phyloP scores from a whole-genome alignment of 1,140 invertebrate species.

The Drusus annulatus region DNA sequence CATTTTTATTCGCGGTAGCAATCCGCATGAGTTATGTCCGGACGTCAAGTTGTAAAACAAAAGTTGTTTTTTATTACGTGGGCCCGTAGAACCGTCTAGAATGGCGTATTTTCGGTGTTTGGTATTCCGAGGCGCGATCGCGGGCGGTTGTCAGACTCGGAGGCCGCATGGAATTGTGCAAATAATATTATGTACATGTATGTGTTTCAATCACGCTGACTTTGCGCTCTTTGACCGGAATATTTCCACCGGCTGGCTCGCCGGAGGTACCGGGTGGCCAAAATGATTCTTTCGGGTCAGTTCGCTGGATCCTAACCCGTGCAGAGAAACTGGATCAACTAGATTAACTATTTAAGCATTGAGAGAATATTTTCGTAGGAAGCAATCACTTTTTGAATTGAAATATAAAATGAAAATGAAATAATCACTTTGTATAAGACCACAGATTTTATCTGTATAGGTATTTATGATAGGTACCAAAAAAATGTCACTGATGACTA shows the following conservation, averaged over 20 bases:
- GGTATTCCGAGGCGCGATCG: background rate
- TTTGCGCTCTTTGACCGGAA: background rate
- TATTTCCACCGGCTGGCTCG: background rate
- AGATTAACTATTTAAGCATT: too few relatives aligned
- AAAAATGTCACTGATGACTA: too few relatives aligned
- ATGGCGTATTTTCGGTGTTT: background rate
- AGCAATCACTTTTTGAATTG: too few relatives aligned
- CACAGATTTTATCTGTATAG: too few relatives aligned
- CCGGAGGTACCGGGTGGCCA: too few relatives aligned
- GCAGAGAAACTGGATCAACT: too few relatives aligned
- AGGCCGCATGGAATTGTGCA: background rate
- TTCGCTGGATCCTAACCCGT: too few relatives aligned
- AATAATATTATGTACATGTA: slow-evolving; percentile 28
- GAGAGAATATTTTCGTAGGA: too few relatives aligned
- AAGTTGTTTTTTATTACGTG: slow-evolving; percentile 12
- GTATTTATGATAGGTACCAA: too few relatives aligned
- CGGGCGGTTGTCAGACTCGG: background rate
- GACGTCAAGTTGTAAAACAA: slow-evolving; percentile 34
- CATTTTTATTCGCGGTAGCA: slow-evolving; percentile 33
- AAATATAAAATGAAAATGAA: too few relatives aligned
- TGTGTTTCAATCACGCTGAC: slow-evolving; percentile 24
- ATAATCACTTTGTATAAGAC: too few relatives aligned
- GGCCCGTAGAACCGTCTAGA: background rate
- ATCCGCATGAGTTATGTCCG: slow-evolving; percentile 18
- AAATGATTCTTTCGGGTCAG: too few relatives aligned